phyloP scores from a whole-genome alignment of 2,888 invertebrate species.

The Netelia fuscicornis region DNA sequence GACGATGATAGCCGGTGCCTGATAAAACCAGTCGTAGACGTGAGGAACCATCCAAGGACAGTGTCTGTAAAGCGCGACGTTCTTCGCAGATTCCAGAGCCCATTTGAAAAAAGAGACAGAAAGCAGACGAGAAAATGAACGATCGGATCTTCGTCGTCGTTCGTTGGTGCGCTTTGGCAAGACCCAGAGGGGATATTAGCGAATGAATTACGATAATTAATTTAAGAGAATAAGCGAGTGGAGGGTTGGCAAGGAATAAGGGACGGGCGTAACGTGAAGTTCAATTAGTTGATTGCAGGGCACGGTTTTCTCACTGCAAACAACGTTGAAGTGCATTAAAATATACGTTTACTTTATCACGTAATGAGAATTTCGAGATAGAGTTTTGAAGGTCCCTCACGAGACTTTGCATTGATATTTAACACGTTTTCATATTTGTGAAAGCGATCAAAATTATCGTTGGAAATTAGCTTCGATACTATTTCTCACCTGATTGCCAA shows the following conservation, averaged over 20 bases:
- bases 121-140: constrained; percentile 16
- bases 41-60: constrained; percentile 94
- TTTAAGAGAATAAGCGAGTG: background rate
- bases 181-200: background rate
- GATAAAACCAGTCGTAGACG: constrained; percentile 94
- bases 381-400: background rate
- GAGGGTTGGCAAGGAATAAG: background rate
- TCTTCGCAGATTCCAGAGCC: constrained; percentile 71
- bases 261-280: background rate
- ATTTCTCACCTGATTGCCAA: constrained; percentile 76
- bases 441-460: too few relatives aligned
- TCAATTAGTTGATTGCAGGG: constrained; percentile 40
- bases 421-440: too few relatives aligned
- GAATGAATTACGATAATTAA: constrained; percentile 34
- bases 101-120: constrained; percentile 45
- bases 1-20: constrained; percentile 93
- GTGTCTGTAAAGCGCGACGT: constrained; percentile 82
- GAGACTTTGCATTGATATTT: too few relatives aligned
- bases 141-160: constrained; percentile 25
- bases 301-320: background rate
- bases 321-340: background rate
- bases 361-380: background rate
- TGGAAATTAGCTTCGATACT: background rate
- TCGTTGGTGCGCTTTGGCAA: constrained; percentile 8
- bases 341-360: background rate